These are phyloP conservation scores for Spinus pinus DNA, from an alignment of 2,797 vertebrate genomes.

Conservation along the genomic window DNA sequence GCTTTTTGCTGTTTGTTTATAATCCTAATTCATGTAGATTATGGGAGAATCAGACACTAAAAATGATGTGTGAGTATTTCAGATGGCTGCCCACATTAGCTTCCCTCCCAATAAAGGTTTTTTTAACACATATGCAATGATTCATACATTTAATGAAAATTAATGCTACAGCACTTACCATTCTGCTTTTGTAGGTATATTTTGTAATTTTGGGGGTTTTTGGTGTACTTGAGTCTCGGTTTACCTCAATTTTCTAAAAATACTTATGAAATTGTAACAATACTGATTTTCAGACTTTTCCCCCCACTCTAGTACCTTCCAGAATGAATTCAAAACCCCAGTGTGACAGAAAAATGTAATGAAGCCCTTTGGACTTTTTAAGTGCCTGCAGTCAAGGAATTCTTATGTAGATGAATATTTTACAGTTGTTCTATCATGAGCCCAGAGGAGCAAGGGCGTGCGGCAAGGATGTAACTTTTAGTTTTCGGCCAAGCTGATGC, in stretches of 20 bases:
- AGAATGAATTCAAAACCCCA: not conserved
- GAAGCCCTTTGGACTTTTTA: not conserved
- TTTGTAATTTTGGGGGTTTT: not conserved
- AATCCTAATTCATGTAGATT: not conserved
- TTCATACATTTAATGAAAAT: not conserved
- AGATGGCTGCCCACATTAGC: not conserved
- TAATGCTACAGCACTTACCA: not conserved
- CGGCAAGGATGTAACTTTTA: rapidly evolving
- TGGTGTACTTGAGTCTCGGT: not conserved
- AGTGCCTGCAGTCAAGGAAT: rapidly evolving
- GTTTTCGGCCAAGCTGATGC: not conserved
- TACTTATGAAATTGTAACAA: rapidly evolving
- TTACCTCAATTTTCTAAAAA: not conserved
- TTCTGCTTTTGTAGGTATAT: not conserved
- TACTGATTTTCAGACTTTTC: not conserved
- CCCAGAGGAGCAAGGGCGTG: rapidly evolving
- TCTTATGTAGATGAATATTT: not conserved
- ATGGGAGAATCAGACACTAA: not conserved
- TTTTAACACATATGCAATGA: not conserved
- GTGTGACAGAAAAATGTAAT: not conserved
- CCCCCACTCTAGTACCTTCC: not conserved
- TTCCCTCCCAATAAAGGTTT: not conserved
- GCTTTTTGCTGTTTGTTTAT: not conserved
- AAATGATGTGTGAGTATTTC: not conserved
- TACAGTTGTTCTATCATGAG: not conserved